Evolutionary conservation across 1,140 invertebrate genomes (phyloP).

Genomic region (Atopsyche davidsoni): DNA sequence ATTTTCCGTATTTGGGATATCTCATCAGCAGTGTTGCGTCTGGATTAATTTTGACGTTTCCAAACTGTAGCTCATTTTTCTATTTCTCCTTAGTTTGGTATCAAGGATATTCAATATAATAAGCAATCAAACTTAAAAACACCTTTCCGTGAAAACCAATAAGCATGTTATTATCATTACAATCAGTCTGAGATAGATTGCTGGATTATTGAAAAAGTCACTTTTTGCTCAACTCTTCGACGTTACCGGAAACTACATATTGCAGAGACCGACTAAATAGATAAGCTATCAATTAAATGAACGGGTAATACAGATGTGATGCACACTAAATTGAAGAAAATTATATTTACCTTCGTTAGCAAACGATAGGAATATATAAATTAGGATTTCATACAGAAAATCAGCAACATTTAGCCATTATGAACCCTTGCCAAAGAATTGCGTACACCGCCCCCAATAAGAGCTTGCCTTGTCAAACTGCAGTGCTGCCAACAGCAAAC

Average conservation of each 20-base stretch:
- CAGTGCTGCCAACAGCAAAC: background rate
- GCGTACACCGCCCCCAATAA: conserved; percentile 18
- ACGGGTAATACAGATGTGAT: background rate
- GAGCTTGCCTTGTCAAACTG: conserved; percentile 18
- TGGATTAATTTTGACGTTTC: too few species aligned
- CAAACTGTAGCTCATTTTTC: too few species aligned
- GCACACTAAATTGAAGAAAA: background rate
- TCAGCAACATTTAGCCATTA: conserved; percentile 14
- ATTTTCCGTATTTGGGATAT: too few species aligned
- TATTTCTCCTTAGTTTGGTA: too few species aligned
- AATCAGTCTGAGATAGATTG: too few species aligned
- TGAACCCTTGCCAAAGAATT: conserved; percentile 12
- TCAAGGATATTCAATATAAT: too few species aligned
- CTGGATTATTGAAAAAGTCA: too few species aligned
- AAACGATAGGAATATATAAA: conserved; percentile 6
- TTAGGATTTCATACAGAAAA: conserved; percentile 9
- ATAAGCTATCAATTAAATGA: background rate
- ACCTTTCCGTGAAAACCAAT: too few species aligned
- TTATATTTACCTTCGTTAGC: conserved; percentile 13
- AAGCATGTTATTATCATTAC: too few species aligned
- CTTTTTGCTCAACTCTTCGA: too few species aligned
- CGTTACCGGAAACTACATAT: background rate
- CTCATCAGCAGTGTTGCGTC: too few species aligned
- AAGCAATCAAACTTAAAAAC: too few species aligned
- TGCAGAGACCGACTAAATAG: background rate